Percentiles rank a stretch among this genome's conserved stretches.
Conservation (phyloP, 2,113 vertebrate species). For the Loxodonta africana region DNA sequence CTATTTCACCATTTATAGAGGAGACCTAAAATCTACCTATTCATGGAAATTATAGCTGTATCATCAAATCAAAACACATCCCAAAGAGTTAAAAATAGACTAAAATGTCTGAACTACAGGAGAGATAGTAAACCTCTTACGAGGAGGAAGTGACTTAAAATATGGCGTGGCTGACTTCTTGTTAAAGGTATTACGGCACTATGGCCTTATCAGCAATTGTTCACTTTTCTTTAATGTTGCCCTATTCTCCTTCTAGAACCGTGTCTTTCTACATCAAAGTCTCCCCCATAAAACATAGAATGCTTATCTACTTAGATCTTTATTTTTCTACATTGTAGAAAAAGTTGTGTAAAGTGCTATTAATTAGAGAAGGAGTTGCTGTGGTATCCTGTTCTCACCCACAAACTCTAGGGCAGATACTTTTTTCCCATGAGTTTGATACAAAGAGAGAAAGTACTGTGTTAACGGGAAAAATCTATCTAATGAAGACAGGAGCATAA, state of each 20-base stretch:
- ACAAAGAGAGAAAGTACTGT: background rate
- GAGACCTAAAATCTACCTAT: background rate
- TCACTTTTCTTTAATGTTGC: background rate
- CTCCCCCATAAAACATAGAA: background rate
- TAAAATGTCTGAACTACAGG: background rate
- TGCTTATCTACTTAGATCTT: background rate
- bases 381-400: background rate
- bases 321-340: background rate
- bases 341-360: background rate
- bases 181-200: background rate
- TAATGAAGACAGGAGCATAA: background rate
- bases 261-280: background rate
- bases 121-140: background rate
- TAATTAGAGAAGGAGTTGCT: background rate
- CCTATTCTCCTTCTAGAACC: background rate
- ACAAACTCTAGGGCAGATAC: background rate
- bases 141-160: background rate
- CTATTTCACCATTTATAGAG: slow-evolving; percentile 30
- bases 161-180: background rate
- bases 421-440: background rate
- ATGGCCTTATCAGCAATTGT: background rate
- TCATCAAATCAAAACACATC: slow-evolving; percentile 48
- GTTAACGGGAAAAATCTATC: background rate
- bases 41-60: background rate
- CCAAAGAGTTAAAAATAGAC: slow-evolving; percentile 1